These are phyloP conservation scores for Cheilosia impressa DNA, from an alignment of 2,888 invertebrate genomes.

Conservation along the genomic window DNA sequence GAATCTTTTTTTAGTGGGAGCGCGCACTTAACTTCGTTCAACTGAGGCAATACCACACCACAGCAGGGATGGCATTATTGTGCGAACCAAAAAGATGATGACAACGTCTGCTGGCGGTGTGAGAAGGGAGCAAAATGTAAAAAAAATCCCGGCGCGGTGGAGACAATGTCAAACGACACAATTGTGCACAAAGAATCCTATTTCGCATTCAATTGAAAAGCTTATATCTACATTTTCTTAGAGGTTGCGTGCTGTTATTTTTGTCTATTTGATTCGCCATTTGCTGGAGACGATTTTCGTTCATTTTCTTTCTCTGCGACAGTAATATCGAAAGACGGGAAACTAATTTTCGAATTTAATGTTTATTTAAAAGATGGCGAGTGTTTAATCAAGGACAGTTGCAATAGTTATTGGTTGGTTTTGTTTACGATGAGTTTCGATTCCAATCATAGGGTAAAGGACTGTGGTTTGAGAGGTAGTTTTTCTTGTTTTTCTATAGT, in stretches of 20 bases:
- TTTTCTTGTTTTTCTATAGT: too few species aligned
- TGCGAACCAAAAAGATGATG: constrained; percentile 18
- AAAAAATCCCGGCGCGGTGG: not conserved
- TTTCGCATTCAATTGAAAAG: constrained; percentile 58
- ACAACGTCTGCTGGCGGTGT: constrained; percentile 34
- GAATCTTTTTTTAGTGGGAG: constrained; percentile 56
- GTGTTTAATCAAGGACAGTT: constrained; percentile 6
- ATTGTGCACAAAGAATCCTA: constrained; percentile 58
- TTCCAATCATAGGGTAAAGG: not conserved
- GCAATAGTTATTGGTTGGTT: not conserved
- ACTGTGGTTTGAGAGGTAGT: not conserved
- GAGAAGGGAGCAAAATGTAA: not conserved
- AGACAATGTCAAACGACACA: constrained; percentile 31
- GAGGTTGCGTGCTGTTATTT: constrained; percentile 62
- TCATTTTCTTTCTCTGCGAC: constrained; percentile 26
- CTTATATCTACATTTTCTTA: constrained; percentile 52
- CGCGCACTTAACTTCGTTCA: constrained; percentile 59
- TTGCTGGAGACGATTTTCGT: constrained; percentile 30
- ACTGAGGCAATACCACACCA: constrained; percentile 21
- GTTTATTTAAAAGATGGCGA: constrained; percentile 27
- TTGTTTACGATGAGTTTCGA: not conserved
- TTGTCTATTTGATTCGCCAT: constrained; percentile 45
- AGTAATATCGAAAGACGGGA: constrained; percentile 24
- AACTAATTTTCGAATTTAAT: constrained; percentile 54
- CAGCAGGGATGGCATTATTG: constrained; percentile 22